A percentile compares a stretch with the other conserved stretches of the same genome.
phyloP scores from a whole-genome alignment of 1,140 invertebrate genomes.

The Neotoxoptera formosana region DNA sequence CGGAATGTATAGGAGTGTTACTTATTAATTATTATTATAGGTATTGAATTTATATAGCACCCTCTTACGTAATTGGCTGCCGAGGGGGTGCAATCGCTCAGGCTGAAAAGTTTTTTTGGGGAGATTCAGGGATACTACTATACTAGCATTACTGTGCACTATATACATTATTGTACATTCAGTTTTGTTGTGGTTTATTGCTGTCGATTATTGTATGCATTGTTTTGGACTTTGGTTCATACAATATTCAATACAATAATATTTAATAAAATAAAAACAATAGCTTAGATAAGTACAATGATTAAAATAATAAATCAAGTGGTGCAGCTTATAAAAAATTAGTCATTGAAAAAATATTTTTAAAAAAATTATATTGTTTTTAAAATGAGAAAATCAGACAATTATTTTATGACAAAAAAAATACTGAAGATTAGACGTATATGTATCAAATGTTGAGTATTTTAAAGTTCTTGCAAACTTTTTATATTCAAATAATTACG shows the following conservation, averaged over 20 bases:
- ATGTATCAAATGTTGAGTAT: neutral
- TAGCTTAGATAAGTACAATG: neutral
- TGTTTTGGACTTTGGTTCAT: neutral
- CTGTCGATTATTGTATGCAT: neutral
- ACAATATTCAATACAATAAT: neutral
- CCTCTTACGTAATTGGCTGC: neutral
- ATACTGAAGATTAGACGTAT: neutral
- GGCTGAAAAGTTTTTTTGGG: neutral
- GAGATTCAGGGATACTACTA: neutral
- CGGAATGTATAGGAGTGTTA: neutral
- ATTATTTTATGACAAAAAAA: neutral
- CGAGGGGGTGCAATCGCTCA: rapidly evolving
- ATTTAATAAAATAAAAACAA: neutral
- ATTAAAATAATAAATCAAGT: neutral
- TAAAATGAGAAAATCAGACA: neutral
- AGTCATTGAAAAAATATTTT: neutral
- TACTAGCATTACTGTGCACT: neutral
- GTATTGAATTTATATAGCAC: neutral
- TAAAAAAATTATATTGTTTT: neutral
- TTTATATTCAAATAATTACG: neutral
- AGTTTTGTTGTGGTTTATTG: neutral
- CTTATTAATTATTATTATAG: neutral
- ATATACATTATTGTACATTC: neutral
- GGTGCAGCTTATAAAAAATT: neutral
- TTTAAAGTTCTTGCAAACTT: neutral